A percentile compares a stretch with the other conserved stretches of the same genome.
These are phyloP conservation scores for Conger conger DNA, from an alignment of 2,113 vertebrate genomes.

Conservation along the genomic window DNA sequence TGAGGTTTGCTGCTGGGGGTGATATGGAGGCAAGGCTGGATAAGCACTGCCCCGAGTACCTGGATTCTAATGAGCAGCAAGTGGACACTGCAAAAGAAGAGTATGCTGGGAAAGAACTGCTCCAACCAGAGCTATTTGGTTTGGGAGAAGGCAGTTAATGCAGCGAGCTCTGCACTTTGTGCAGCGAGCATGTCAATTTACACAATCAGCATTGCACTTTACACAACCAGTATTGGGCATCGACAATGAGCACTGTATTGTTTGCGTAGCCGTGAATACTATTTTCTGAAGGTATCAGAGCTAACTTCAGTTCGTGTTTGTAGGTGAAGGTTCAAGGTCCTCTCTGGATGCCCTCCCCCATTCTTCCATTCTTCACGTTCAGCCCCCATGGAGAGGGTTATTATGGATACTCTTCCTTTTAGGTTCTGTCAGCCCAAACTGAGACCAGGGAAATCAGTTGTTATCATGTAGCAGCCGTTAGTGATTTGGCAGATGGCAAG, in stretches of 20 bases:
- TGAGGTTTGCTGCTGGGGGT: background rate
- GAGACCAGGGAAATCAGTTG: background rate
- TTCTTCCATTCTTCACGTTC: background rate
- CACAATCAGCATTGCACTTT: background rate
- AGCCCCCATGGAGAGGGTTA: background rate
- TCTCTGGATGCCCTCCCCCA: background rate
- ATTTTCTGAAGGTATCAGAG: background rate
- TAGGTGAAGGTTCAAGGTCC: background rate
- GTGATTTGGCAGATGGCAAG: too few species aligned
- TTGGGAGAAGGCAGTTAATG: background rate
- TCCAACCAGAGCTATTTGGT: background rate
- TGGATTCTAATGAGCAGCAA: constrained; percentile 64
- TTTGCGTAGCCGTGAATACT: background rate
- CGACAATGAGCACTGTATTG: background rate
- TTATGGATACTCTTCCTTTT: background rate
- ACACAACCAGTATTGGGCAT: too few species aligned
- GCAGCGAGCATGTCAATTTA: too few species aligned
- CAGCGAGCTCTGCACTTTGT: background rate
- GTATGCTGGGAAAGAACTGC: background rate
- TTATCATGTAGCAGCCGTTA: too few species aligned
- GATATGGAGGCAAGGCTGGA: constrained; percentile 41
- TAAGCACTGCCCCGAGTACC: constrained; percentile 57
- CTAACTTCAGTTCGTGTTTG: background rate
- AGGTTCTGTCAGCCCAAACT: background rate
- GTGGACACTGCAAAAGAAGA: constrained; percentile 39